phyloP scores from a whole-genome alignment of 1,140 invertebrate species.

The Pseudomyrmex gracilis region DNA sequence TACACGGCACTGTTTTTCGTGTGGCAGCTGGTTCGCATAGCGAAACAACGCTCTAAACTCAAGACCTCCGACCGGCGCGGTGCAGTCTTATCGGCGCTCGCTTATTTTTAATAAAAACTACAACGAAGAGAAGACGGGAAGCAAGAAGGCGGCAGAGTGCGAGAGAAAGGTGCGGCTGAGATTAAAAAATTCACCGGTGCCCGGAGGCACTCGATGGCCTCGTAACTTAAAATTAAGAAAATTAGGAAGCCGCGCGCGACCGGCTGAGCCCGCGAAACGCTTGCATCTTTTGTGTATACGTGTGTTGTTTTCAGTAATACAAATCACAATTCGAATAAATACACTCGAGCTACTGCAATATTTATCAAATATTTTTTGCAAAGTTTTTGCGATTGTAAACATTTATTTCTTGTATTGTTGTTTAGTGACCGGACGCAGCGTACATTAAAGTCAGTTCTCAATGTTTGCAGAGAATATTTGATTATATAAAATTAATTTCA shows the following conservation, averaged over 20 bases:
- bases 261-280: constrained; percentile 24
- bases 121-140: constrained; percentile 16
- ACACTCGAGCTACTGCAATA: not conserved
- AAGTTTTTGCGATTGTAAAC: not conserved
- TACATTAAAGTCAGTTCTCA: not conserved
- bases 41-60: constrained; percentile 72
- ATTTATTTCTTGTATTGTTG: no score
- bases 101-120: constrained; percentile 79
- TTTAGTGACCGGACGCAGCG: not conserved
- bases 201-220: constrained; percentile 67
- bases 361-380: not conserved
- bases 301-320: constrained; percentile 17
- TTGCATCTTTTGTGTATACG: not conserved
- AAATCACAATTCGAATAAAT: constrained; percentile 5
- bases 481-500: constrained; percentile 22
- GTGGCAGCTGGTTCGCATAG: constrained; percentile 77
- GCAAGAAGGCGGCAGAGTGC: not conserved
- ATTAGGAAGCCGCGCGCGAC: constrained; percentile 66
- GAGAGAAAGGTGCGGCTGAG: constrained; percentile 44
- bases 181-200: constrained; percentile 76
- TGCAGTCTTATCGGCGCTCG: constrained; percentile 68
- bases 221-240: constrained; percentile 80
- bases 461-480: not conserved
- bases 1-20: constrained; percentile 70
- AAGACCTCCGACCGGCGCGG: constrained; percentile 51